phyloP scores from a whole-genome alignment of 2,113 vertebrate species.

The Eurypyga helias region DNA sequence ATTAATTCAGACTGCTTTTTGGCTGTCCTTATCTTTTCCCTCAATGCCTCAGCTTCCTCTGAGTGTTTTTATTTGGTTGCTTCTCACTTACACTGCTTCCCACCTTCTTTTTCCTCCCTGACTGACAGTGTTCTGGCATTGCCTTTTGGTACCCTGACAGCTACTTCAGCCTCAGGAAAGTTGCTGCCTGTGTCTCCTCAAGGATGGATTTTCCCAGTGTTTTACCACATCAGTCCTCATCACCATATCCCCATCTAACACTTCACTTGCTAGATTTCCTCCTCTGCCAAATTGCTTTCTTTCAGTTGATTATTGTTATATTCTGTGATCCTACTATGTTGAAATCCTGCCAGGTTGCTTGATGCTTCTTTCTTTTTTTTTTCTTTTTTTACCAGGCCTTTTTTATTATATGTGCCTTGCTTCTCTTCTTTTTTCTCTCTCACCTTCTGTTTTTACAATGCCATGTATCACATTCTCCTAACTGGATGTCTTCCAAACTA shows the following conservation, averaged over 20 bases:
- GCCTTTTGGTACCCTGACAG: background rate
- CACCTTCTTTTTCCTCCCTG: background rate
- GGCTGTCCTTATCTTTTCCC: background rate
- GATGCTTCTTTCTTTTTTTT: background rate
- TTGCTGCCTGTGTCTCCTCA: background rate
- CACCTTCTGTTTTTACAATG: conserved; percentile 4
- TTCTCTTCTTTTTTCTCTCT: background rate
- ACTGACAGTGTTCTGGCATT: background rate
- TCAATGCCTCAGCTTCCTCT: background rate
- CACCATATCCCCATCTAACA: background rate
- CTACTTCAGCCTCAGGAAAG: background rate
- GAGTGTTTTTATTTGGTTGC: background rate
- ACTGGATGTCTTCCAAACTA: background rate
- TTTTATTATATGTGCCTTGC: background rate
- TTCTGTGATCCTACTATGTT: accelerated
- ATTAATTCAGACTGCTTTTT: background rate
- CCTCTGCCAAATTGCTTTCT: background rate
- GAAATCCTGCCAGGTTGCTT: background rate
- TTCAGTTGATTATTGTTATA: background rate
- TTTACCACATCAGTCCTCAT: background rate
- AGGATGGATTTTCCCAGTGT: background rate
- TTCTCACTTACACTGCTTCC: background rate
- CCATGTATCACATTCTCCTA: background rate
- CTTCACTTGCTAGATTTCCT: background rate
- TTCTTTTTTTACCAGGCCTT: background rate